These are phyloP conservation scores for Chloropsis cyanopogon DNA, from an alignment of 2,113 vertebrate species.

Conservation along the genomic window DNA sequence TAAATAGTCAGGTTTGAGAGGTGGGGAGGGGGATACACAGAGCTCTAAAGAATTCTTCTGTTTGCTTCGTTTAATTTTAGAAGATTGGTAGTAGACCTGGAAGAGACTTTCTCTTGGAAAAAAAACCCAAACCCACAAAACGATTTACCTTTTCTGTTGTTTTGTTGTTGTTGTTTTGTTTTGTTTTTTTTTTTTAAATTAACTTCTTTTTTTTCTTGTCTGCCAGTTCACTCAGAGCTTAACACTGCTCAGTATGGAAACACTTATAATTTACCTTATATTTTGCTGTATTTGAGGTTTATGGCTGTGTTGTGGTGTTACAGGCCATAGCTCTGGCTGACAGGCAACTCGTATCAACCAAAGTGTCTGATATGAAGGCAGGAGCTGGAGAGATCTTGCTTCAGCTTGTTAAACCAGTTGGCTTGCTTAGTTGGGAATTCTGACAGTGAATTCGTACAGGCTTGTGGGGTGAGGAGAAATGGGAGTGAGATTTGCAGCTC, in stretches of 20 bases:
- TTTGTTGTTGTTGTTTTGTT: too few species aligned
- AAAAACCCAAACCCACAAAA: accelerated
- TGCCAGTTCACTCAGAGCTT: not conserved
- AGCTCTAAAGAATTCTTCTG: not conserved
- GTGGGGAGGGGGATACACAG: not conserved
- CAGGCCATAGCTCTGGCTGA: not conserved
- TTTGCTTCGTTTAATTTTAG: not conserved
- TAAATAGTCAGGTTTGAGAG: not conserved
- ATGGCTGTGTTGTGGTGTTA: not conserved
- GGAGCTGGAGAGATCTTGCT: not conserved
- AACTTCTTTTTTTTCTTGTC: not conserved
- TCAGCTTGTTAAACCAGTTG: not conserved
- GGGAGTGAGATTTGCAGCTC: not conserved
- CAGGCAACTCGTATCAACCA: not conserved
- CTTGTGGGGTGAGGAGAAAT: not conserved
- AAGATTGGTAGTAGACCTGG: not conserved
- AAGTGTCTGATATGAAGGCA: not conserved
- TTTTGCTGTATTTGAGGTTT: not conserved
- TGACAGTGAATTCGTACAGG: not conserved
- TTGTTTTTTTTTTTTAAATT: too few species aligned
- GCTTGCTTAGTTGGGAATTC: not conserved
- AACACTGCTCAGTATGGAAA: not conserved
- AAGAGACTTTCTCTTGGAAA: not conserved
- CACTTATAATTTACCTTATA: not conserved
- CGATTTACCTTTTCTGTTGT: not conserved